phyloP scores from a whole-genome alignment of 2,888 invertebrate species.

The Calameuta idolon region DNA sequence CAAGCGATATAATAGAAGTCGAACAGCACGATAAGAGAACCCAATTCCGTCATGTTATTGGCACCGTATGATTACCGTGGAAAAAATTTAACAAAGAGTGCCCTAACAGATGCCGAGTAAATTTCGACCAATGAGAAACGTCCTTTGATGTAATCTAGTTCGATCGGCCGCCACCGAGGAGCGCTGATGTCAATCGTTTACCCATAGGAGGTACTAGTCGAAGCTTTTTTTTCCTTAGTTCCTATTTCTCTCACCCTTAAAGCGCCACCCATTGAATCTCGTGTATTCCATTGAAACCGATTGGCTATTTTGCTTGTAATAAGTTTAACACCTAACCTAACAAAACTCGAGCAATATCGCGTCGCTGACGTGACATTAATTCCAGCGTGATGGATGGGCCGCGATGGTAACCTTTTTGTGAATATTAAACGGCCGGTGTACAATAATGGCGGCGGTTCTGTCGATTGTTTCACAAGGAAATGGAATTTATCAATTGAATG shows the following conservation, averaged over 20 bases:
- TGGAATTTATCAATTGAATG: constrained; percentile 5
- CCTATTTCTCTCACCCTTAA: background rate
- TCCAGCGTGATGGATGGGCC: background rate
- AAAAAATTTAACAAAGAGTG: constrained; percentile 19
- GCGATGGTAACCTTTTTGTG: background rate
- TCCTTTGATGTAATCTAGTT: constrained; percentile 18
- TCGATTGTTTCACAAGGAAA: constrained; percentile 4
- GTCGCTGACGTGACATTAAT: constrained; percentile 4
- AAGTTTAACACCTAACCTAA: constrained; percentile 5
- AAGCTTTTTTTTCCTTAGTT: background rate
- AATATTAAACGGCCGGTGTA: background rate
- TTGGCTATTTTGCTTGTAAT: background rate
- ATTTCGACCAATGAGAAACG: constrained; percentile 26
- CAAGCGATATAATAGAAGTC: background rate
- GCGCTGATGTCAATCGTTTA: background rate
- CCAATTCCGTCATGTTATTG: background rate
- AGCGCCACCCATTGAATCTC: background rate
- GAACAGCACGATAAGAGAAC: background rate
- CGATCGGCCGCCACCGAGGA: background rate
- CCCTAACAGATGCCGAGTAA: constrained; percentile 29
- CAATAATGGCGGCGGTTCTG: background rate
- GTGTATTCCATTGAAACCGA: constrained; percentile 2
- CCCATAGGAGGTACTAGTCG: background rate
- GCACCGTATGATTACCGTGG: background rate
- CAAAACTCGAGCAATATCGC: background rate